A percentile compares a stretch with the other conserved stretches of the same genome.
These are phyloP conservation scores for Perca flavescens DNA, from an alignment of 2,113 vertebrate genomes.

Conservation along the genomic window DNA sequence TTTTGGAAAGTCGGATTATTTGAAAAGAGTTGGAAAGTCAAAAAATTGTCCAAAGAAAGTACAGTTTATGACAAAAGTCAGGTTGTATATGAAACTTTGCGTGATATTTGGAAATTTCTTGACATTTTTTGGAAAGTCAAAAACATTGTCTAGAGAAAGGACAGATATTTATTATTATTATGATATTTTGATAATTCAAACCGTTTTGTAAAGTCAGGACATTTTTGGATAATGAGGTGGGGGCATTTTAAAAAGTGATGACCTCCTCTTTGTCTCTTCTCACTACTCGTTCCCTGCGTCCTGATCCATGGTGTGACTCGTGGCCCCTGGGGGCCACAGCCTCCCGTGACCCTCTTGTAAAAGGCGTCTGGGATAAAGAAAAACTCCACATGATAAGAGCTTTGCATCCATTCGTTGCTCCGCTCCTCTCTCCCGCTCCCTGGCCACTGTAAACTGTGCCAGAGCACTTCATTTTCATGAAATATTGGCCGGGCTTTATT, in stretches of 20 bases:
- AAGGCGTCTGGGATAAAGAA: conserved; percentile 52
- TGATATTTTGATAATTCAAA: neutral
- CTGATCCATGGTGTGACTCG: neutral
- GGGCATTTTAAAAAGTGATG: neutral
- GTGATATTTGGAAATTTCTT: neutral
- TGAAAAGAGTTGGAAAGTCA: too few relatives aligned
- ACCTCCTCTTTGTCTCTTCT: neutral
- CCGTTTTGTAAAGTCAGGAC: too few relatives aligned
- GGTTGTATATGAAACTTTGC: too few relatives aligned
- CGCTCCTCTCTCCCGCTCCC: conserved; percentile 23
- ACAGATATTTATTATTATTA: neutral
- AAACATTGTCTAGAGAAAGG: neutral
- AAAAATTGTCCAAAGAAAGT: too few relatives aligned
- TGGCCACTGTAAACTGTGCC: conserved; percentile 85
- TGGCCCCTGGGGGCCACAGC: conserved; percentile 49
- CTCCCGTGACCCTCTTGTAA: conserved; percentile 64
- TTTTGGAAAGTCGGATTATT: too few relatives aligned
- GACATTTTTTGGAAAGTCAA: neutral
- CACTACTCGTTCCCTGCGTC: neutral
- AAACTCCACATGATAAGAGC: conserved; percentile 78
- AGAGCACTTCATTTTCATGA: conserved; percentile 95
- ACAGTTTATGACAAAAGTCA: too few relatives aligned
- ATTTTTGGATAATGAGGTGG: neutral
- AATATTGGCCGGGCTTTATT: conserved; percentile 90
- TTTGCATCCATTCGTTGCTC: conserved; percentile 63